phyloP scores from a whole-genome alignment of 2,888 invertebrate genomes.

The Diaprepes abbreviatus region DNA sequence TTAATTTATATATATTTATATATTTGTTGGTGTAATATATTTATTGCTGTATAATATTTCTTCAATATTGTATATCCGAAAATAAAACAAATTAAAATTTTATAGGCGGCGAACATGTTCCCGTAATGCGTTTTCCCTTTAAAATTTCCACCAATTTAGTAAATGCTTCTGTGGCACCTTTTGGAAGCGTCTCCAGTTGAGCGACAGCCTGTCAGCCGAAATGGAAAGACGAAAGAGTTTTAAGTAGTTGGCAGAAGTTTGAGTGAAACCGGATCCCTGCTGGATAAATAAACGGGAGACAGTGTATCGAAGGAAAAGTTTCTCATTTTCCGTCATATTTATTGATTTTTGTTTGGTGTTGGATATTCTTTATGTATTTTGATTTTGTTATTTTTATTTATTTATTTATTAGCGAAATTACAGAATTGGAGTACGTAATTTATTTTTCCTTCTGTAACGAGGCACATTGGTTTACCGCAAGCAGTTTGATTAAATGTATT shows the following conservation, averaged over 20 bases:
- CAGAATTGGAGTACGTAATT: too few relatives aligned
- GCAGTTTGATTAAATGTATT: too few relatives aligned
- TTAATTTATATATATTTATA: too few relatives aligned
- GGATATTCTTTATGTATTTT: not conserved
- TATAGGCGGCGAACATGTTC: constrained; percentile 28
- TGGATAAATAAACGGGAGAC: constrained; percentile 63
- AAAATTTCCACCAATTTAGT: constrained; percentile 60
- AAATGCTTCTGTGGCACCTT: constrained; percentile 63
- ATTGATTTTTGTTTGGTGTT: constrained; percentile 47
- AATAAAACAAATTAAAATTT: constrained; percentile 36
- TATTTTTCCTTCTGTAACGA: too few relatives aligned
- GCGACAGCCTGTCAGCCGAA: constrained; percentile 67
- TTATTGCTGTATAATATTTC: too few relatives aligned
- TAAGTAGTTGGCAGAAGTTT: constrained; percentile 68
- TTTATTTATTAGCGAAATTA: not conserved
- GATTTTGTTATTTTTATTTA: not conserved
- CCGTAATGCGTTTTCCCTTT: constrained; percentile 41
- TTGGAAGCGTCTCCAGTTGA: constrained; percentile 60
- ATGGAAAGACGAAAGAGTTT: constrained; percentile 68
- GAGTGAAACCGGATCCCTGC: constrained; percentile 63
- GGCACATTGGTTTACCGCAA: too few relatives aligned
- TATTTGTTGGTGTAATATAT: too few relatives aligned
- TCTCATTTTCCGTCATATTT: constrained; percentile 50
- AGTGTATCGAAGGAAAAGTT: constrained; percentile 47
- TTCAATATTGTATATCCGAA: too few relatives aligned